Evolutionary conservation across 1,140 invertebrate genomes (phyloP).

Genomic region (Drosophila cardini): DNA sequence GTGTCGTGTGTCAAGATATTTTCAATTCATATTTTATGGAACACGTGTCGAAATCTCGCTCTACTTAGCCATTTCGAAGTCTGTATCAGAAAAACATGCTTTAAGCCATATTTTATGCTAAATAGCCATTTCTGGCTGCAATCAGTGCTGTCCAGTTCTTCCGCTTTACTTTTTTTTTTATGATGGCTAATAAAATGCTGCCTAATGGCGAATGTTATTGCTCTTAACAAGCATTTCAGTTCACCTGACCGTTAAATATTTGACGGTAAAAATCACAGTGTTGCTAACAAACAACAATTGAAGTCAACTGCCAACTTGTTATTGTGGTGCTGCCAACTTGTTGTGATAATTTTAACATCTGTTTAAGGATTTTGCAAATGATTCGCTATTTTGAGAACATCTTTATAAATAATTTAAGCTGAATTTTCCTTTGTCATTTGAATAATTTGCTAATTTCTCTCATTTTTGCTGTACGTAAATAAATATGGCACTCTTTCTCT

Average conservation of each 20-base stretch:
- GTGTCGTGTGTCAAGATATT: conserved; percentile 19
- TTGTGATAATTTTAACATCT: neutral
- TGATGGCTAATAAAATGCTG: conserved; percentile 12
- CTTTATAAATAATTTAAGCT: conserved; percentile 35
- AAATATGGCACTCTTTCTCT: conserved; percentile 26
- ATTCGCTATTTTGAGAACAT: neutral
- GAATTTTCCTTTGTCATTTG: conserved; percentile 23
- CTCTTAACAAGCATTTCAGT: conserved; percentile 7
- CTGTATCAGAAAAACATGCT: neutral
- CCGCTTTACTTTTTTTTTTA: neutral
- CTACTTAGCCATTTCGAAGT: neutral
- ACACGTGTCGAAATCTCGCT: conserved; percentile 11
- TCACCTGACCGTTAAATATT: neutral
- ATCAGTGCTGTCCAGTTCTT: conserved; percentile 22
- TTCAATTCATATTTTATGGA: conserved; percentile 37
- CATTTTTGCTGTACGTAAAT: conserved; percentile 4
- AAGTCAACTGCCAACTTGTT: neutral
- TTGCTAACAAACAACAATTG: neutral
- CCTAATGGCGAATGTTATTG: conserved; percentile 16
- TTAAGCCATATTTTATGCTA: conserved; percentile 34
- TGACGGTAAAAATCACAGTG: neutral
- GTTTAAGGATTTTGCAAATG: neutral
- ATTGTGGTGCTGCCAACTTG: neutral
- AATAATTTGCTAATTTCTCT: conserved; percentile 26
- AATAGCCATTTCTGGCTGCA: conserved; percentile 18